Conservation (phyloP, 2,113 vertebrate species). For the Phalacrocorax brasilianus region DNA sequence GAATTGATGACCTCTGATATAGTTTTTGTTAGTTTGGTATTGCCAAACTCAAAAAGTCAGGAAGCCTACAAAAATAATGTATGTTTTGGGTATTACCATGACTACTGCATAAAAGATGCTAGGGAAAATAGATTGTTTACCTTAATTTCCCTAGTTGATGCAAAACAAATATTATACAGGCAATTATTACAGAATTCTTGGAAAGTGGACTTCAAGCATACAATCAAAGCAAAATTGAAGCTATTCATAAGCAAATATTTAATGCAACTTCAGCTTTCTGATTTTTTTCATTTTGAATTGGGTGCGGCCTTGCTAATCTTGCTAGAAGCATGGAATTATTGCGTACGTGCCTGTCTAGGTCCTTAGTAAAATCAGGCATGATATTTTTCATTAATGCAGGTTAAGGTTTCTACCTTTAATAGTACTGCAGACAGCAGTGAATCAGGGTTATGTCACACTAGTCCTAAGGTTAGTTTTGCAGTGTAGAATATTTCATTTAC, state of each 20-base stretch:
- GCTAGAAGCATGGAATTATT: background rate
- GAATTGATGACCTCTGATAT: slow-evolving; percentile 5
- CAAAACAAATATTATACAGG: background rate
- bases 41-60: background rate
- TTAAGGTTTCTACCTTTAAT: background rate
- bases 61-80: background rate
- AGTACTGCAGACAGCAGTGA: background rate
- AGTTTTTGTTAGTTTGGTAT: background rate
- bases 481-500: slow-evolving; percentile 55
- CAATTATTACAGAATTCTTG: slow-evolving; percentile 27
- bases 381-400: background rate
- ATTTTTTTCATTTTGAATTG: background rate
- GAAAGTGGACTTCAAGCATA: slow-evolving; percentile 19
- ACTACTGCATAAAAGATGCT: background rate
- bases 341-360: background rate
- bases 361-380: background rate
- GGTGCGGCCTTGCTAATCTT: background rate
- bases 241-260: slow-evolving; percentile 32
- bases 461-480: background rate
- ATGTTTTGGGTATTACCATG: background rate
- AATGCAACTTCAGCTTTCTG: background rate
- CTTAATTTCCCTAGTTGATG: background rate
- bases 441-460: background rate
- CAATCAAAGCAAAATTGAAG: slow-evolving; percentile 7
- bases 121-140: slow-evolving; percentile 20